These are phyloP conservation scores for Salmo trutta DNA, from an alignment of 2,797 vertebrate genomes.

Conservation along the genomic window DNA sequence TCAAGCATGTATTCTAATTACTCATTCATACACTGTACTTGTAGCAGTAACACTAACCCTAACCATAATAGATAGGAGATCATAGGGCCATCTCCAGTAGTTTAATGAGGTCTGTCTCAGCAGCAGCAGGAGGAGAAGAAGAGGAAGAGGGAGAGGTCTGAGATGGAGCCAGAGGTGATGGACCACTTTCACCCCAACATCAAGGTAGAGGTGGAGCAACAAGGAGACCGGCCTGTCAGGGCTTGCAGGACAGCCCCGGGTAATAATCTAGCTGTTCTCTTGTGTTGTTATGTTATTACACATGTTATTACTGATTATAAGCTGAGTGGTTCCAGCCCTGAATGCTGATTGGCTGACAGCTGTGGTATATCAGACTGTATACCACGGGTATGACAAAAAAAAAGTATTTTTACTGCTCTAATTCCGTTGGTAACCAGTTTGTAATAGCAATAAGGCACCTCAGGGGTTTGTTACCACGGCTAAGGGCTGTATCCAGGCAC, in stretches of 20 bases:
- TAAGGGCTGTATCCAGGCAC: no score
- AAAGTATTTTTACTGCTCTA: no score
- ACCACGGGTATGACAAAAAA: no score
- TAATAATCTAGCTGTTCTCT: slow-evolving; percentile 34
- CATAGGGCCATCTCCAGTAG: background rate
- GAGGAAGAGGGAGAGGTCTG: slow-evolving; percentile 88
- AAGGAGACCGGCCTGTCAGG: slow-evolving; percentile 86
- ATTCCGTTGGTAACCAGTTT: no score
- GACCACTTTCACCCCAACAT: slow-evolving; percentile 79
- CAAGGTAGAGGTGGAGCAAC: slow-evolving; percentile 77
- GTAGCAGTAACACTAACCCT: background rate
- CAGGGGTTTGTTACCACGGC: no score
- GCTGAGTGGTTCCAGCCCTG: no score
- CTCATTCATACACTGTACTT: background rate
- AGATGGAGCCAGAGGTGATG: slow-evolving; percentile 81
- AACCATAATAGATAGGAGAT: no score
- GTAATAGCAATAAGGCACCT: no score
- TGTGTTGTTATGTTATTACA: background rate
- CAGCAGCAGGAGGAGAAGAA: slow-evolving; percentile 86
- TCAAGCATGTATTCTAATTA: background rate
- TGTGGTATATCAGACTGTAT: no score
- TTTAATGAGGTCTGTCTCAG: slow-evolving; percentile 3
- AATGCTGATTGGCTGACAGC: no score
- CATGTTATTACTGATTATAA: background rate
- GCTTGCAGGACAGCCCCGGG: slow-evolving; percentile 93